phyloP scores from a whole-genome alignment of 2,113 vertebrate species.

The Gymnarchus niloticus region DNA sequence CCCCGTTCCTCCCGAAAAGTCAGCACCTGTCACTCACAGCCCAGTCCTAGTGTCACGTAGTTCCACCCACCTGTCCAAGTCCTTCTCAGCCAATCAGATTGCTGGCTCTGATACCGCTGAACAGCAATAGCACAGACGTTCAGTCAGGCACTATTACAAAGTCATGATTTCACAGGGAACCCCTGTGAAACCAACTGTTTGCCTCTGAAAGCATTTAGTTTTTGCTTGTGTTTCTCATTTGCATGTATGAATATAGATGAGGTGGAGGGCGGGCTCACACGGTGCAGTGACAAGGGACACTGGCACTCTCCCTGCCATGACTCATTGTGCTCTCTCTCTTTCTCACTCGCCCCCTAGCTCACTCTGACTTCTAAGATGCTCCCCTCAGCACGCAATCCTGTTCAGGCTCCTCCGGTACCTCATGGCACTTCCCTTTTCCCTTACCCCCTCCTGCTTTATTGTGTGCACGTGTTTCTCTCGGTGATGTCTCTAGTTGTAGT shows the following conservation, averaged over 20 bases:
- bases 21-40: too few relatives aligned
- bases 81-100: too few relatives aligned
- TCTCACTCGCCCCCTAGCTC: neutral
- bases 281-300: neutral
- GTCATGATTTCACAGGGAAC: neutral
- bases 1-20: too few relatives aligned
- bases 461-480: neutral
- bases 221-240: conserved; percentile 44
- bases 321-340: neutral
- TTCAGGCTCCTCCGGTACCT: neutral
- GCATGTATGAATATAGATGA: conserved; percentile 49
- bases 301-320: conserved; percentile 20
- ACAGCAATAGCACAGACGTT: neutral
- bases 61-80: too few relatives aligned
- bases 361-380: neutral
- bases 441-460: neutral
- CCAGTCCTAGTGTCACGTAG: too few relatives aligned
- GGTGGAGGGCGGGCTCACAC: neutral
- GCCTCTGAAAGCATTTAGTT: neutral
- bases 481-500: neutral
- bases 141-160: neutral
- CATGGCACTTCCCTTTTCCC: neutral
- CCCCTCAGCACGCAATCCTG: neutral
- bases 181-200: neutral
- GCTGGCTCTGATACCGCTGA: neutral